phyloP scores from a whole-genome alignment of 2,888 invertebrate genomes.

The Chydorus sphaericus region DNA sequence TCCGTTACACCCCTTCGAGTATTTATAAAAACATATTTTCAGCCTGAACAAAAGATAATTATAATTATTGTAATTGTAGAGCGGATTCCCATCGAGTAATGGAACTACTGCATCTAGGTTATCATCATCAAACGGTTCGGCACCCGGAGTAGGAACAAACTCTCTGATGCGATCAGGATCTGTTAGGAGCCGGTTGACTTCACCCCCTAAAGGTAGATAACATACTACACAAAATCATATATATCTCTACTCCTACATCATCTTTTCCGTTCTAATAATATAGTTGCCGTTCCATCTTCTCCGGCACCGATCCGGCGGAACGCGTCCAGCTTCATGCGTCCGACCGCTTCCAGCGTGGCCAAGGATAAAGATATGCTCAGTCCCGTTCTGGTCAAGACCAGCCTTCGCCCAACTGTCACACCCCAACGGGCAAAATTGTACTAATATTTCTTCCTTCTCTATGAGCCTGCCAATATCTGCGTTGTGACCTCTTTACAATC shows the following conservation, averaged over 20 bases:
- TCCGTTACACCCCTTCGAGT: constrained; percentile 11
- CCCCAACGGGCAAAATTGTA: constrained; percentile 5
- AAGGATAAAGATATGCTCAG: constrained; percentile 35
- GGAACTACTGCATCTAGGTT: background rate
- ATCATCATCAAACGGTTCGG: background rate
- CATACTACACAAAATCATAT: background rate
- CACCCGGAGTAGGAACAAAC: too few relatives aligned
- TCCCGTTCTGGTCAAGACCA: constrained; percentile 11
- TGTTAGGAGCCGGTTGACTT: constrained; percentile 5
- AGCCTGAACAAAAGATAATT: background rate
- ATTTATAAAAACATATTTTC: too few relatives aligned
- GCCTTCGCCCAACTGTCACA: background rate
- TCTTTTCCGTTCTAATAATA: background rate
- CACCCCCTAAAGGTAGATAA: constrained; percentile 7
- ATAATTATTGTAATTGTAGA: too few relatives aligned
- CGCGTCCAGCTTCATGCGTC: constrained; percentile 59
- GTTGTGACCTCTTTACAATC: background rate
- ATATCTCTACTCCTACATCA: background rate
- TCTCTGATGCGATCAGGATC: constrained; percentile 9
- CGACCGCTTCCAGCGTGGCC: constrained; percentile 68
- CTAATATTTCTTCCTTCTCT: background rate
- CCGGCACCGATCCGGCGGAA: constrained; percentile 15
- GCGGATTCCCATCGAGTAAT: background rate
- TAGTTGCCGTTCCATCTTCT: constrained; percentile 15
- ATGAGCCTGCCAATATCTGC: background rate